Percentiles rank a stretch among this genome's conserved stretches.
These are phyloP conservation scores for Amphiprion clarkii DNA, from an alignment of 2,797 vertebrate genomes.

Conservation along the genomic window DNA sequence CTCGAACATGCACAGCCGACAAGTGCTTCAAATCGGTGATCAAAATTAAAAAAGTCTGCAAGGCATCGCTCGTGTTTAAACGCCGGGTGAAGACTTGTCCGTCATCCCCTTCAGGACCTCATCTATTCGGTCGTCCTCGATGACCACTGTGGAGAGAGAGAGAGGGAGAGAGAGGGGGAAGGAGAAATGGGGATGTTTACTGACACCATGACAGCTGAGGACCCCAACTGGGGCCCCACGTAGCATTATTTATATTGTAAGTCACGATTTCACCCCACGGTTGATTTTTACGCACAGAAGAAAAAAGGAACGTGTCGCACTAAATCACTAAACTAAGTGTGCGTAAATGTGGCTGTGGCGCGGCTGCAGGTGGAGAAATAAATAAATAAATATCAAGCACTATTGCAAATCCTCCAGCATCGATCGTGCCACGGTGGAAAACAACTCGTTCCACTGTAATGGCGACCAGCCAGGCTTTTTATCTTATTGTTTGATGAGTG, in stretches of 20 bases:
- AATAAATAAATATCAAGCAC: constrained; percentile 18
- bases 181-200: constrained; percentile 49
- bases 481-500: constrained; percentile 21
- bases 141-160: constrained; percentile 90
- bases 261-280: background rate
- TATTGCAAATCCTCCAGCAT: constrained; percentile 29
- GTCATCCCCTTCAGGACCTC: constrained; percentile 98
- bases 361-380: constrained; percentile 43
- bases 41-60: constrained; percentile 89
- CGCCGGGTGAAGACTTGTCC: constrained; percentile 97
- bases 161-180: background rate
- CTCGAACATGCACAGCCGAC: constrained; percentile 93
- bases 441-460: constrained; percentile 30
- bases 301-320: background rate
- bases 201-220: constrained; percentile 5
- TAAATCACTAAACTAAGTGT: constrained; percentile 9
- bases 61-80: constrained; percentile 88
- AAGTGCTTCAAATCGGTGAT: constrained; percentile 91
- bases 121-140: constrained; percentile 99
- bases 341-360: background rate
- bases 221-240: background rate
- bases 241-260: background rate
- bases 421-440: constrained; percentile 26
- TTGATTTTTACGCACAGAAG: background rate
- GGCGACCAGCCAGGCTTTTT: constrained; percentile 24